Evolutionary conservation across 1,140 invertebrate genomes (phyloP).

Genomic region (Cepaea nemoralis): DNA sequence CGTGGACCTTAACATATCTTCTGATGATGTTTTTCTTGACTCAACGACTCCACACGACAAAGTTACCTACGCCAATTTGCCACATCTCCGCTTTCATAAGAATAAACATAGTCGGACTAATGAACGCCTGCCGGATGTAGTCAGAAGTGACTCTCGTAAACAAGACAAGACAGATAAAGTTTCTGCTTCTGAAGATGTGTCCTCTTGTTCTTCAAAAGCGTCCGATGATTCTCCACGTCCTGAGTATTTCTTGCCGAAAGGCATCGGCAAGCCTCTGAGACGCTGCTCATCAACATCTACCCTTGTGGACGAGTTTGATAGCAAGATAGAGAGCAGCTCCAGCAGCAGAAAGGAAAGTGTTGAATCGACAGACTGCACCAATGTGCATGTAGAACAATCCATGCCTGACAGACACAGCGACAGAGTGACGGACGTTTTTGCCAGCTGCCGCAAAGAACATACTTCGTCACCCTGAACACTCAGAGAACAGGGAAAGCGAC

Average conservation of each 20-base stretch:
- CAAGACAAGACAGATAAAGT: neutral
- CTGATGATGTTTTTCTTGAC: slow-evolving; percentile 49
- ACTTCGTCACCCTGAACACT: neutral
- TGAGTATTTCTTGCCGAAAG: slow-evolving; percentile 11
- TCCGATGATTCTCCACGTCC: neutral
- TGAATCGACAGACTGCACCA: neutral
- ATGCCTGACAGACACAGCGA: neutral
- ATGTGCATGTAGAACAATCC: neutral
- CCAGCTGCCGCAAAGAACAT: neutral
- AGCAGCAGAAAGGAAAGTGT: slow-evolving; percentile 12
- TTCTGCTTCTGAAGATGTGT: neutral
- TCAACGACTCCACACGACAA: slow-evolving; percentile 44
- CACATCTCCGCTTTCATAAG: slow-evolving; percentile 28
- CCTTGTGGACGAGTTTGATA: slow-evolving; percentile 31
- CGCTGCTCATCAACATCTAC: slow-evolving; percentile 48
- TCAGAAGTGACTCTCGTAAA: neutral
- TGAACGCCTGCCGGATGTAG: slow-evolving; percentile 3
- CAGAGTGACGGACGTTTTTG: neutral
- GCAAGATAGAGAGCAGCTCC: neutral
- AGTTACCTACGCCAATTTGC: slow-evolving; percentile 48
- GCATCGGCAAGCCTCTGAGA: neutral
- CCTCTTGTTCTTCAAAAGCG: neutral
- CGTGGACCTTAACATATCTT: slow-evolving; percentile 46
- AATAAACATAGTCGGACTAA: neutral
- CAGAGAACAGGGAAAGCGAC: neutral